A percentile compares a stretch with the other conserved stretches of the same genome.
These are phyloP conservation scores for Helicorthomorpha holstii DNA, from an alignment of 1,140 invertebrate genomes.

Conservation along the genomic window DNA sequence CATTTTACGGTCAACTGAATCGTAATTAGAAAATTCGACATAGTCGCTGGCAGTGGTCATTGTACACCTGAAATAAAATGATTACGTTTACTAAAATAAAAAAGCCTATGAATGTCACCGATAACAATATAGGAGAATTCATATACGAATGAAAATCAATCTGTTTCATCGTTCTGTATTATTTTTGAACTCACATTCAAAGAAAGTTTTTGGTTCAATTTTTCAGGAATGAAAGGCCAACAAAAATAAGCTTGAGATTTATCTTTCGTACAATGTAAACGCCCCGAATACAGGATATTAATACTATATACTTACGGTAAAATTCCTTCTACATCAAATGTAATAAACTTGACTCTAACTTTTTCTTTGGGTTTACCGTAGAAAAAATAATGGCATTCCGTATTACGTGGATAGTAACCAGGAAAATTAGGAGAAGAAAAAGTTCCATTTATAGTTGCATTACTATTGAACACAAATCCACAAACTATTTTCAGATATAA, in stretches of 20 bases:
- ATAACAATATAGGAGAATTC: background rate
- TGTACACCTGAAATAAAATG: constrained; percentile 48
- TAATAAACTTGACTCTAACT: constrained; percentile 68
- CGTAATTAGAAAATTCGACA: constrained; percentile 85
- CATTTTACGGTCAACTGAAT: constrained; percentile 68
- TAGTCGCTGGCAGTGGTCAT: constrained; percentile 74
- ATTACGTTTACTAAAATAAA: background rate
- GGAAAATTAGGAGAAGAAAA: constrained; percentile 86
- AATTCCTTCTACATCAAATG: constrained; percentile 83
- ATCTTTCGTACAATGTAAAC: no score
- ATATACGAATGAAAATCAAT: no score
- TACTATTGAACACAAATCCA: constrained; percentile 41
- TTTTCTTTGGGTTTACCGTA: constrained; percentile 60
- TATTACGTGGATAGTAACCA: constrained; percentile 75
- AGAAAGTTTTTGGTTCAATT: no score
- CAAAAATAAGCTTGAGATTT: no score
- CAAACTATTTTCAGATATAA: constrained; percentile 23
- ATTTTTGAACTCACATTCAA: no score
- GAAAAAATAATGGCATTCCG: constrained; percentile 89
- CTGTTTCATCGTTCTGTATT: no score
- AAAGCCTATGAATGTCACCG: background rate
- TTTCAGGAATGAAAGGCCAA: no score
- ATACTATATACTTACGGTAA: constrained; percentile 47
- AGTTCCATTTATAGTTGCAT: constrained; percentile 50
- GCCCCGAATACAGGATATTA: background rate